Conservation (phyloP, 2,797 vertebrate genomes). For the Chelonia mydas region DNA sequence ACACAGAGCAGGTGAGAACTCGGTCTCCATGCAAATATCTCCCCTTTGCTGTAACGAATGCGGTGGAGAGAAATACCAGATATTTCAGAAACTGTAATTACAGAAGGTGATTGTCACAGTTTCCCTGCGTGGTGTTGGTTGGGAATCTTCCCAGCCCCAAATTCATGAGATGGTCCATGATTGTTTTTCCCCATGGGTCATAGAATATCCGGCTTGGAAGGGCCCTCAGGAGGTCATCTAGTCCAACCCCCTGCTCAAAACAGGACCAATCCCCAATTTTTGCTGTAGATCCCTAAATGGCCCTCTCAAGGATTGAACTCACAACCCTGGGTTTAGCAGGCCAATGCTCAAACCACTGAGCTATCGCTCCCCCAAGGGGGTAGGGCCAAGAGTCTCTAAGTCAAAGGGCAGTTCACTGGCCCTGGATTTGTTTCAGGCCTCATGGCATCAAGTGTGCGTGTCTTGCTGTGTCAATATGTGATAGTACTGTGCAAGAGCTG, state of each 20-base stretch:
- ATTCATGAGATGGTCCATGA: not conserved
- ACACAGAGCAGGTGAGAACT: not conserved
- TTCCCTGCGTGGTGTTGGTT: constrained; percentile 15
- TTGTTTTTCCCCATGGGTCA: not conserved
- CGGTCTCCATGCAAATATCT: not conserved
- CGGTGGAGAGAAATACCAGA: constrained; percentile 41
- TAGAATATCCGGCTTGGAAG: too few species aligned
- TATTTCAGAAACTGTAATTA: constrained; percentile 6
- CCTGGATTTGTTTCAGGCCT: not conserved
- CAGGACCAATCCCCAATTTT: too few species aligned
- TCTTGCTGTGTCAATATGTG: not conserved
- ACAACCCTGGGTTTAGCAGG: too few species aligned
- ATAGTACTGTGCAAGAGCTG: not conserved
- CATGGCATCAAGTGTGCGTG: not conserved
- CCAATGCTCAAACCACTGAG: too few species aligned
- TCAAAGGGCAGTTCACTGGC: constrained; percentile 28
- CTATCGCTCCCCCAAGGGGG: too few species aligned
- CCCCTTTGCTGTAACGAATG: not conserved
- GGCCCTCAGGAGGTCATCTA: too few species aligned
- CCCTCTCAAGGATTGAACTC: too few species aligned
- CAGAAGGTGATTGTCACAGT: not conserved
- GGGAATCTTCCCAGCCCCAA: not conserved
- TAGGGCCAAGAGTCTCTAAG: not conserved
- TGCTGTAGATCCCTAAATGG: too few species aligned
- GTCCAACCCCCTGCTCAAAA: too few species aligned